Evolutionary conservation across 1,140 invertebrate species (phyloP).

Genomic region (Diuraphis noxia): DNA sequence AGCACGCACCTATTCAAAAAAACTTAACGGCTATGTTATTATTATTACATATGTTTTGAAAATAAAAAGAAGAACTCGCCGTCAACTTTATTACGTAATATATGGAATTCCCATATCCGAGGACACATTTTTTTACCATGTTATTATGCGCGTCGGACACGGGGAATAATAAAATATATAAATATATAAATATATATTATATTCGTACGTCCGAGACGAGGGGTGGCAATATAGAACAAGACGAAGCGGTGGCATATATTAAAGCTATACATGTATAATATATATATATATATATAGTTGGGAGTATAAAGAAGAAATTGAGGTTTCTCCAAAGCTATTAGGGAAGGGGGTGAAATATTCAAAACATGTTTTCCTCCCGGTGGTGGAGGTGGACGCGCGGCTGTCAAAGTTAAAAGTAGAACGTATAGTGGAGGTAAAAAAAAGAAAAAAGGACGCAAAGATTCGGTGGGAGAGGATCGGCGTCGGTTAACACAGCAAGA

Average conservation of each 20-base stretch:
- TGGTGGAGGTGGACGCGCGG: not conserved
- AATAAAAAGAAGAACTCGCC: not conserved
- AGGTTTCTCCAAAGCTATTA: conserved; percentile 48
- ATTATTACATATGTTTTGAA: conserved; percentile 9
- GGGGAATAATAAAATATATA: conserved; percentile 44
- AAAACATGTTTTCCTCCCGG: conserved; percentile 38
- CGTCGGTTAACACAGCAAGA: not conserved
- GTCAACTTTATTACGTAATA: not conserved
- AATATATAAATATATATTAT: not conserved
- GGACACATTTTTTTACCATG: conserved; percentile 27
- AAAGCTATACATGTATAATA: not conserved
- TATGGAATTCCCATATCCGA: not conserved
- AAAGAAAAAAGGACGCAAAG: conserved; percentile 41
- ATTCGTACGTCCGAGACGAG: not conserved
- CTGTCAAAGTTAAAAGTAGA: conserved; percentile 54
- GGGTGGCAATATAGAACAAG: not conserved
- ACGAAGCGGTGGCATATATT: not conserved
- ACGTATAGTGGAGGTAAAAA: conserved; percentile 43
- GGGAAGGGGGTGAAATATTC: conserved; percentile 47
- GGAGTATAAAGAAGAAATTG: conserved; percentile 36
- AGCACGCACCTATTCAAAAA: not conserved
- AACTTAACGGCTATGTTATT: conserved; percentile 1
- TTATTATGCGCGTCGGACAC: conserved; percentile 30
- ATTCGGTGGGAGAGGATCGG: not conserved
- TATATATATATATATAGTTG: not conserved